Base-by-base conservation (phyloP, 92 coral and sea anemone genomes). In the Phymanthus crucifer region DNA sequence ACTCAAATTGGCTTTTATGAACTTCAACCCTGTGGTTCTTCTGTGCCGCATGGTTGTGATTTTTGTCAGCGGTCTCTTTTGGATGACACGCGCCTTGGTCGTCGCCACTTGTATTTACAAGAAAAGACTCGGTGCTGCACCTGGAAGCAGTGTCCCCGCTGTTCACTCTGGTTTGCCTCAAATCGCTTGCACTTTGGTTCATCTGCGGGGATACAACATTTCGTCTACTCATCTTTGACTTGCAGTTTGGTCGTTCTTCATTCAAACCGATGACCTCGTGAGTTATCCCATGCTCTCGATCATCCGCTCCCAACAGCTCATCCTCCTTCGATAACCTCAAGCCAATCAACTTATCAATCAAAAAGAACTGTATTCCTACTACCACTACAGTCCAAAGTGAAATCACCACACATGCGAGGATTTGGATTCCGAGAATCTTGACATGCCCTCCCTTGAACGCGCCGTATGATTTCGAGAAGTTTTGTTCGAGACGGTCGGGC, bases 401-500 rank as follows among this genome's bases (percentile, higher is more conserved):
- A 19, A 87, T 87, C 64, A 80, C 83, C 40, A 90, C 87, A 75
- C 94, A 90, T 0, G 89, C 82, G 74, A 90, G 74, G 9, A 87
- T 56, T 80, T 89, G 93, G 11, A 86, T 79, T 1, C 93, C 93
- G 4, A 89, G 84, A 52, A 89, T 89, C 34, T 73, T 82, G 1
- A 89, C 83, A 72, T 91, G 87, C 4, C 97, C 97, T 19, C 97
- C 97, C 68, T 92, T 92, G 52, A 92, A 86, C 11, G 91, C 94
- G 12, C 97, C 97, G 52, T 92, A 92, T 32, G 89, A 72, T 31
- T 77, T 47, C 16, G 97, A 92, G 78, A 92, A 92, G 29, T 90
- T 83, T 24, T 73, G 66, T 73, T 90, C 90, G 3, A 92, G 90
- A 3, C 83, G 75, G 80, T 92, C 97, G n/a, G 83, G 86, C 34